Evolutionary conservation across 2,888 invertebrate genomes (phyloP).

Genomic region (Scaeva pyrastri): DNA sequence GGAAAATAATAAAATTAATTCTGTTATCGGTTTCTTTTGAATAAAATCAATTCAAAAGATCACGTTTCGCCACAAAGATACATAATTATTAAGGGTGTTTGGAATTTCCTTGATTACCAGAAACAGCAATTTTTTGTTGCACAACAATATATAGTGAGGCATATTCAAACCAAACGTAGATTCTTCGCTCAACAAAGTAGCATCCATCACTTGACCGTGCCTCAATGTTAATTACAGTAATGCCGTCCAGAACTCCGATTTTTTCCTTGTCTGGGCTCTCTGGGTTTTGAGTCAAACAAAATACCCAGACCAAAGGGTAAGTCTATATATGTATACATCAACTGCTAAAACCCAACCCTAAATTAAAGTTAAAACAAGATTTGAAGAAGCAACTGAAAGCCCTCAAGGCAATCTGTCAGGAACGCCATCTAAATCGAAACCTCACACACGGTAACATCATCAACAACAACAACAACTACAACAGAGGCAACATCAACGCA

Average conservation of each 20-base stretch:
- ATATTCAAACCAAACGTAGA: background rate
- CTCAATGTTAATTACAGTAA: constrained; percentile 72
- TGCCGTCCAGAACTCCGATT: constrained; percentile 36
- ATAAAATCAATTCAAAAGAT: constrained; percentile 55
- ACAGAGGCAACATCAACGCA: background rate
- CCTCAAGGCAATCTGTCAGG: constrained; percentile 57
- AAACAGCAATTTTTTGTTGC: constrained; percentile 43
- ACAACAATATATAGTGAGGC: background rate
- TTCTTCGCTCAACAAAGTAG: constrained; percentile 60
- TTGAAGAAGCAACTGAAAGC: constrained; percentile 32
- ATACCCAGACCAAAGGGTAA: constrained; percentile 64
- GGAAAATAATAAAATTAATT: background rate
- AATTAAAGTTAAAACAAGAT: constrained; percentile 55
- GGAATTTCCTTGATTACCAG: constrained; percentile 69
- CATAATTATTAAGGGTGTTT: constrained; percentile 67
- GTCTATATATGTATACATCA: constrained; percentile 10
- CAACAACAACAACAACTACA: constrained; percentile 6
- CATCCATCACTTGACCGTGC: constrained; percentile 60
- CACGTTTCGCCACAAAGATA: constrained; percentile 59
- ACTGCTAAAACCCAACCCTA: constrained; percentile 31
- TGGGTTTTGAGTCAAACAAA: constrained; percentile 8
- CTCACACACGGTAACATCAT: constrained; percentile 44
- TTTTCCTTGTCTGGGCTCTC: constrained; percentile 58
- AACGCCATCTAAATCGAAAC: constrained; percentile 54
- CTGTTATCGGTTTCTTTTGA: constrained; percentile 32